Percentiles rank a stretch among this genome's conserved stretches.
Evolutionary conservation across 2,888 invertebrate genomes (phyloP).

Genomic region (Zootermopsis nevadensis): DNA sequence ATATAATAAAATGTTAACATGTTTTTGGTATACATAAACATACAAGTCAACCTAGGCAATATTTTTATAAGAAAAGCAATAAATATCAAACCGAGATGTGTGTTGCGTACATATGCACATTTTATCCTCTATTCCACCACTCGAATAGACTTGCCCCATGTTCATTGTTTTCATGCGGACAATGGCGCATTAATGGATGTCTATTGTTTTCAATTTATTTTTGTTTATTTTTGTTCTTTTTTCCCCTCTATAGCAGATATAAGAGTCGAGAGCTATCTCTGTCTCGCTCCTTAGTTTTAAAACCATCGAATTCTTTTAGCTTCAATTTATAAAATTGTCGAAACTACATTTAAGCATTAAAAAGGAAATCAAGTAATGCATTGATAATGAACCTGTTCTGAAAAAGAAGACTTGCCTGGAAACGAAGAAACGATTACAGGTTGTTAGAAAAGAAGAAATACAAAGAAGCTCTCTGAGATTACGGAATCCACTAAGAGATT

Average conservation of each 20-base stretch:
- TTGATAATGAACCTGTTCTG: constrained; percentile 44
- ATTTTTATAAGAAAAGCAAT: constrained; percentile 33
- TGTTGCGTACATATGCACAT: constrained; percentile 13
- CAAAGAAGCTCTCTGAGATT: neutral
- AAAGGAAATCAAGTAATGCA: constrained; percentile 44
- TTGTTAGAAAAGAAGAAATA: constrained; percentile 8
- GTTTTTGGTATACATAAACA: neutral
- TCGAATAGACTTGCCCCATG: constrained; percentile 28
- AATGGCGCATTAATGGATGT: constrained; percentile 46
- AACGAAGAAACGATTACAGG: neutral
- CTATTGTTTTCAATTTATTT: constrained; percentile 43
- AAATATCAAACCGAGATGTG: constrained; percentile 20
- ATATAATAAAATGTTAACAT: neutral
- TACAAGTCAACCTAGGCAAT: neutral
- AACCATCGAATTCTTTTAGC: constrained; percentile 41
- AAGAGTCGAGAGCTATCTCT: constrained; percentile 12
- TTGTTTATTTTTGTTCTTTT: constrained; percentile 1
- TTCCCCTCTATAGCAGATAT: constrained; percentile 10
- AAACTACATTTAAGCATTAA: constrained; percentile 42
- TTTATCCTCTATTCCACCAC: constrained; percentile 17
- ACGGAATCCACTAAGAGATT: neutral
- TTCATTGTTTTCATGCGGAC: constrained; percentile 40
- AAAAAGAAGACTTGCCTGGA: constrained; percentile 4
- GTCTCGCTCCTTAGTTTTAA: constrained; percentile 21
- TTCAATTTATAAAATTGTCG: constrained; percentile 48